Evolutionary conservation across 2,797 vertebrate species (phyloP).

Genomic region (Pteropus rufus): DNA sequence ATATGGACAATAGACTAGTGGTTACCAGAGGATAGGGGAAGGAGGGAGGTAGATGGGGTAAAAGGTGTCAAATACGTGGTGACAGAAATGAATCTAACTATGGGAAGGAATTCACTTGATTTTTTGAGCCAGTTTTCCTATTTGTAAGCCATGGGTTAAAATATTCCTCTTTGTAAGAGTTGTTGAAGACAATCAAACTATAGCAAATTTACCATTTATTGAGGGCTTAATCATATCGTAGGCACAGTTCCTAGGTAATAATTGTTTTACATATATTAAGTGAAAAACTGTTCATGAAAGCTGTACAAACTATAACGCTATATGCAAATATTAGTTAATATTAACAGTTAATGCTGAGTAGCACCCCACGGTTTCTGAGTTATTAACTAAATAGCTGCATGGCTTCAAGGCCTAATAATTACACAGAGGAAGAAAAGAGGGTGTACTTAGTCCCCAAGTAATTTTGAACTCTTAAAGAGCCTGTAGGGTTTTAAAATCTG

Average conservation of each 20-base stretch:
- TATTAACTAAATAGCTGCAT: slow-evolving; percentile 1
- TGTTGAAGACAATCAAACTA: neutral
- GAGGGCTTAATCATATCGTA: neutral
- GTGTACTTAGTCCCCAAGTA: neutral
- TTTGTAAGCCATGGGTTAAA: neutral
- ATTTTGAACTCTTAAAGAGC: neutral
- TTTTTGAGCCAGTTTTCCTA: neutral
- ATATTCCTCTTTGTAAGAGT: neutral
- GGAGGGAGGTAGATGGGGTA: too few relatives aligned
- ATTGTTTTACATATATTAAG: neutral
- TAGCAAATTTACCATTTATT: neutral
- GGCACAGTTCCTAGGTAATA: neutral
- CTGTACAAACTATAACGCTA: neutral
- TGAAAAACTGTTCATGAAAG: neutral
- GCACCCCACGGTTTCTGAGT: neutral
- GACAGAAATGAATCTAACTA: too few relatives aligned
- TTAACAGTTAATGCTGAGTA: neutral
- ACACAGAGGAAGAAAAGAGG: neutral
- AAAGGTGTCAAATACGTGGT: too few relatives aligned
- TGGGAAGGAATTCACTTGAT: neutral
- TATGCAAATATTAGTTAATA: neutral
- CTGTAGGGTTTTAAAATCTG: neutral
- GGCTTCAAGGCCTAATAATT: neutral
- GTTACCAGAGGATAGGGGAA: too few relatives aligned
- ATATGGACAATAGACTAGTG: too few relatives aligned